A percentile compares a stretch with the other conserved stretches of the same genome.
Conservation (phyloP, 2,888 invertebrate genomes). For the Mythimna pallens region DNA sequence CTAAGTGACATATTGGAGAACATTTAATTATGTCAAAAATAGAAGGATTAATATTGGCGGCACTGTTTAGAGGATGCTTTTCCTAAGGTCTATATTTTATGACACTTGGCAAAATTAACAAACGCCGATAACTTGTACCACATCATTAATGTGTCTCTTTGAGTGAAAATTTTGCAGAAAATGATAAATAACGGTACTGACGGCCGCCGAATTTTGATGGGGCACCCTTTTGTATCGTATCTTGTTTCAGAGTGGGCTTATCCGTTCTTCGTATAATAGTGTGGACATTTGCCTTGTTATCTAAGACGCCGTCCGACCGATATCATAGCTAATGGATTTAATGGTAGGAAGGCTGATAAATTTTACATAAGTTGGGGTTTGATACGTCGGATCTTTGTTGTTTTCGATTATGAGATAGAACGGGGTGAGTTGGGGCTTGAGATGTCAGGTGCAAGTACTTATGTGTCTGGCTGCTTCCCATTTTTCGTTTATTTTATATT, state of each 20-base stretch:
- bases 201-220: slow-evolving; percentile 87
- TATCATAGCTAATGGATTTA: slow-evolving; percentile 73
- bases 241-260: slow-evolving; percentile 88
- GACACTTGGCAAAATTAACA: neutral
- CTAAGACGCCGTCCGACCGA: slow-evolving; percentile 66
- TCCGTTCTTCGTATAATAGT: slow-evolving; percentile 83
- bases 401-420: slow-evolving; percentile 35
- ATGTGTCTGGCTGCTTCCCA: neutral
- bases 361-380: slow-evolving; percentile 67
- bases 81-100: neutral
- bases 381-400: slow-evolving; percentile 45
- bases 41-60: neutral
- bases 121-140: slow-evolving; percentile 58
- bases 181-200: slow-evolving; percentile 87
- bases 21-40: neutral
- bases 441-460: slow-evolving; percentile 41
- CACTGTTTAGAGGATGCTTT: neutral
- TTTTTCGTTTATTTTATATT: slow-evolving; percentile 5
- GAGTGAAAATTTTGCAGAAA: slow-evolving; percentile 87
- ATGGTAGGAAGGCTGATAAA: slow-evolving; percentile 65
- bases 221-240: slow-evolving; percentile 85
- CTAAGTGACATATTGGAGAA: neutral
- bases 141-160: slow-evolving; percentile 76
- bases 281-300: slow-evolving; percentile 75
- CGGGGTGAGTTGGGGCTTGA: slow-evolving; percentile 29